These are phyloP conservation scores for Oscheius onirici DNA, from an alignment of 2,888 invertebrate species.

Conservation along the genomic window DNA sequence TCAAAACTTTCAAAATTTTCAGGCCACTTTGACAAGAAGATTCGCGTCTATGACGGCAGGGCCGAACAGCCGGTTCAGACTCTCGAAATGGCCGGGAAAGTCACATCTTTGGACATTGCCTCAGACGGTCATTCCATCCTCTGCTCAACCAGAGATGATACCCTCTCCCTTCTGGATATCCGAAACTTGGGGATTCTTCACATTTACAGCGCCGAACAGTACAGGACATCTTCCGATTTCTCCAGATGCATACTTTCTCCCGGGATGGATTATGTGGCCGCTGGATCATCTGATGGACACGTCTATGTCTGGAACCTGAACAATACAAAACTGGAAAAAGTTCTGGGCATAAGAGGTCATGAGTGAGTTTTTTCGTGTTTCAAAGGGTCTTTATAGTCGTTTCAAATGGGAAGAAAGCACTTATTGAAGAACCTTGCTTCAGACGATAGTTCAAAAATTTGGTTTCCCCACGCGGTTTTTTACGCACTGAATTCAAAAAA, in stretches of 20 bases:
- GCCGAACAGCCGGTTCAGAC: constrained; percentile 82
- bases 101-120: constrained; percentile 78
- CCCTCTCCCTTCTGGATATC: constrained; percentile 90
- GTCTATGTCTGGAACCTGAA: constrained; percentile 46
- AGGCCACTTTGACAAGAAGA: constrained; percentile 96
- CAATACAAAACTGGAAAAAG: constrained; percentile 44
- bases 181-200: constrained; percentile 85
- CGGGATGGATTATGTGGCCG: constrained; percentile 45
- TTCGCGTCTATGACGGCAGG: constrained; percentile 94
- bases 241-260: constrained; percentile 56
- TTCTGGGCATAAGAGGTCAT: constrained; percentile 26
- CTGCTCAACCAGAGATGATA: constrained; percentile 93
- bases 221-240: constrained; percentile 75
- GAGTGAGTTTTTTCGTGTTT: constrained; percentile 43
- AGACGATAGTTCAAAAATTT: too few species aligned
- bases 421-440: too few species aligned
- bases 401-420: too few species aligned
- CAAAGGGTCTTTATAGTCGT: too few species aligned
- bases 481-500: too few species aligned
- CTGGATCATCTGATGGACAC: constrained; percentile 42
- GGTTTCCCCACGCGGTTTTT: too few species aligned
- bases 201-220: constrained; percentile 90
- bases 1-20: constrained; percentile 79
- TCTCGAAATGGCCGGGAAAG: constrained; percentile 84
- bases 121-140: constrained; percentile 87